Conservation (phyloP, 2,113 vertebrate species). For the Anguilla rostrata region DNA sequence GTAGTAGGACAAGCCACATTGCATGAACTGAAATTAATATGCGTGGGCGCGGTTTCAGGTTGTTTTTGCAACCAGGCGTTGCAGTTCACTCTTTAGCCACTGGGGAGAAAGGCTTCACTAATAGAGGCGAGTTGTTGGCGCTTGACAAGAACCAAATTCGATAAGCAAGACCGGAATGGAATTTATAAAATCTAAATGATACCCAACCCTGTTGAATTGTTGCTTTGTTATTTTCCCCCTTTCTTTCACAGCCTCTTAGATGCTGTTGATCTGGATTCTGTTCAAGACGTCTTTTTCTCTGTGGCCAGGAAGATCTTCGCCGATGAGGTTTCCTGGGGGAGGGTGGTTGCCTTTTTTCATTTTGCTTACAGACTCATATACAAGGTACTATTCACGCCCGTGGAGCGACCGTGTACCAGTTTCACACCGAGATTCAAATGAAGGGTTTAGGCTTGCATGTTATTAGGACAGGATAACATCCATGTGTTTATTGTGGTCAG, state of each 20-base stretch:
- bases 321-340: slow-evolving; percentile 75
- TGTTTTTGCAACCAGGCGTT: too few species aligned
- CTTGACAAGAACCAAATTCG: too few species aligned
- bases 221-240: not conserved
- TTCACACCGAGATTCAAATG: not conserved
- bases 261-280: slow-evolving; percentile 62
- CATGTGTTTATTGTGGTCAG: too few species aligned
- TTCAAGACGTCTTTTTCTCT: slow-evolving; percentile 65
- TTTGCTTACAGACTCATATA: slow-evolving; percentile 69
- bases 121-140: too few species aligned
- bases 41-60: too few species aligned
- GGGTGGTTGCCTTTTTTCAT: slow-evolving; percentile 72
- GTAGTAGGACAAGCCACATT: too few species aligned
- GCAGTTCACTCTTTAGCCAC: too few species aligned
- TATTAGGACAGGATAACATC: not conserved
- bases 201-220: too few species aligned
- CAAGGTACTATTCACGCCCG: slow-evolving; percentile 54
- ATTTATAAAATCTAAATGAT: too few species aligned
- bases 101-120: too few species aligned
- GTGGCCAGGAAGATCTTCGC: slow-evolving; percentile 68
- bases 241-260: slow-evolving; percentile 44
- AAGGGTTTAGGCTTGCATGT: not conserved
- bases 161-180: too few species aligned
- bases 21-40: too few species aligned
- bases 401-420: not conserved